These are phyloP conservation scores for Crypturellus undulatus DNA, from an alignment of 2,113 vertebrate species.

Conservation along the genomic window DNA sequence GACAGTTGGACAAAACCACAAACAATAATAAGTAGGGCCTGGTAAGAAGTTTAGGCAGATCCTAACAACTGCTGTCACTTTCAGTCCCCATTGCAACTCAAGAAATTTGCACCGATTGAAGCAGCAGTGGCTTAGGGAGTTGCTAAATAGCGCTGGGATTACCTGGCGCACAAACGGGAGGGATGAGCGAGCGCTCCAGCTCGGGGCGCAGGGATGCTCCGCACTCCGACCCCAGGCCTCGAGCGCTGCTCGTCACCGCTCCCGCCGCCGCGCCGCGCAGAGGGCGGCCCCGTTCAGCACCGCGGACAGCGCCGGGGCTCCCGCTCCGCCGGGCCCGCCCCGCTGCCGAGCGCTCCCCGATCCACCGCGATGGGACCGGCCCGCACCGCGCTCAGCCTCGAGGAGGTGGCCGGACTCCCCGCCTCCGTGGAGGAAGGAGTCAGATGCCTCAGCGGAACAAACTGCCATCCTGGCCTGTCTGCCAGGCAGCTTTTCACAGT, in stretches of 20 bases:
- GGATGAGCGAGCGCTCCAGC: not conserved
- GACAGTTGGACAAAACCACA: not conserved
- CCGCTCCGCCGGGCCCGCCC: too few species aligned
- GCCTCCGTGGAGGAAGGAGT: accelerated
- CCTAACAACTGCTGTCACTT: not conserved
- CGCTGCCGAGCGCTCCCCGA: too few species aligned
- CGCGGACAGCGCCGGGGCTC: slow-evolving; percentile 49
- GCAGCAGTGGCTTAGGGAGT: not conserved
- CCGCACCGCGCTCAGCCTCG: too few species aligned
- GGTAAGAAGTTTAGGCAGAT: not conserved
- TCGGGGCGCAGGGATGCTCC: not conserved
- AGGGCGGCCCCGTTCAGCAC: slow-evolving; percentile 33
- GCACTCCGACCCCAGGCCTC: not conserved
- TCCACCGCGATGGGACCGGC: too few species aligned
- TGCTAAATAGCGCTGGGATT: not conserved
- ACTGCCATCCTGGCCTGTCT: accelerated
- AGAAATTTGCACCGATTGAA: not conserved
- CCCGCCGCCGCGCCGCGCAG: accelerated
- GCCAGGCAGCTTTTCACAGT: accelerated
- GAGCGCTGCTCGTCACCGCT: not conserved
- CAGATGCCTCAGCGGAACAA: accelerated
- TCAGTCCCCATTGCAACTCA: not conserved
- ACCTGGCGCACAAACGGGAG: not conserved
- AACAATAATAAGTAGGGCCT: not conserved
- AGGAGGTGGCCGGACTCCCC: not conserved